Base-by-base conservation (phyloP, 1,140 invertebrate species). In the Bicyclus anynana region DNA sequence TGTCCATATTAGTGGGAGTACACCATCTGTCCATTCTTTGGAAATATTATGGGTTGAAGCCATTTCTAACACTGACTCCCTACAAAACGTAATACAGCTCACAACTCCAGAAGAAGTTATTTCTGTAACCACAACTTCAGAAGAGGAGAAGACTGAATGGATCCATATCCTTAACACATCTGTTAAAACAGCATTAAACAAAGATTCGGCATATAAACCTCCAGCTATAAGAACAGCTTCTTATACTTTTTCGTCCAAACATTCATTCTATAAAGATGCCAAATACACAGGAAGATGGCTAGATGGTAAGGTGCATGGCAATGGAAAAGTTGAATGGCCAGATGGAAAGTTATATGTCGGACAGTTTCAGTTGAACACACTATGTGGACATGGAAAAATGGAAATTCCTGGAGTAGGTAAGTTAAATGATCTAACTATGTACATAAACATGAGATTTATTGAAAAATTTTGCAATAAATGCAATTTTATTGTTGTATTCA, bases 291-390 rank as follows among this genome's bases (percentile, higher is more conserved):
- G 94, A 0, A 89, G 92, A 49, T 97, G 95, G 95, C 79, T 93
- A 12, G 93, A 93, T 77, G 95, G 94, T 1, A 94, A 96, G 69
- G 89, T 96, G 62, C 94, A 97, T 80, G 96, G 96, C 9, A 89
- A 90, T 65, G 96, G 96, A 2, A 94, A 94, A 83, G 77, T 97
- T 23, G 92, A 93, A 72, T 97, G 95, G 94, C 81, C 91, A 4
- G 95, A 97, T 89, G 95, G 95, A 1, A 92, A 92, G 62, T 87
- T 91, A 40, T 97, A 96, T 72, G 91, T 91, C 29, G 96, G 96
- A 0, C 92, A 95, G 58, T 95, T 97, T 79, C 87, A 93, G 47
- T 90, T 95, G 65, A 95, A 95, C 59, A 81, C 92, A 14, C 92
- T 95, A 53, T 92, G 94, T 82, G 96, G 96, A 29, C 93, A 89